Evolutionary conservation across 2,113 vertebrate genomes (phyloP), one percentile per base, ranked within the genome.

Genomic region (Chaenogobius annularis): DNA sequence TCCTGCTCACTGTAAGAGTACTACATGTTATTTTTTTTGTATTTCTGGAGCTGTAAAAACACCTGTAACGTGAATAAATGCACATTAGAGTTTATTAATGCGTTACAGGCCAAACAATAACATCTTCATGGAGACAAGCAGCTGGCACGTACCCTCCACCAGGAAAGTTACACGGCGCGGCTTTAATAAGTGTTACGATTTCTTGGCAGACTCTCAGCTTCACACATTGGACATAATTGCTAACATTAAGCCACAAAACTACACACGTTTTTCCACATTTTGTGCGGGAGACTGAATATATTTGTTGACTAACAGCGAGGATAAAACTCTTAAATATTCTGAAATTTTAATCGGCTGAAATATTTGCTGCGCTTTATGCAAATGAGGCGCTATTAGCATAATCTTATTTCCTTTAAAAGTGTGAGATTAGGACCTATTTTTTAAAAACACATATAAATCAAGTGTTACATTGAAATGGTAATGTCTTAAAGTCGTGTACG

Each of bases 361-460:
- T 92, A 93, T 92, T 92, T 93, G 85, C 87, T 87, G 85, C 83
- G 90, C 91, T 93, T 94, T 94, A 94, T 94, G 93, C 91, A 94
- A 94, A 94, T 93, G 59, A 76, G 43, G 78, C 80, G 68, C 78
- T 79, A 94, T 94, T 94, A 93, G 92, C 93, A 94, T 94, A 94
- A 94, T 94, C 93, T 92, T 91, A 93, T 94, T 94, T 92, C 88
- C 90, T 90, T 93, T 91, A 90, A 92, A 92, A 93, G 90, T 90
- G 79, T 90, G 91, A 94, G 90, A 90, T 93, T 92, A 92, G 85
- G 88, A 89, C 85, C 81, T 86, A 88, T 92, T 91, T 93, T 88
- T 90, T 61, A 35, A 79, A 91, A 88, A 89, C 86, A 90, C 88
- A 92, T 90, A 91, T 90, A 89, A 92, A 92, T 90, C 83, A 90